phyloP scores from a whole-genome alignment of 30 jellyfish, hydroid and myxozoan species.

The Aurelia aurita region DNA sequence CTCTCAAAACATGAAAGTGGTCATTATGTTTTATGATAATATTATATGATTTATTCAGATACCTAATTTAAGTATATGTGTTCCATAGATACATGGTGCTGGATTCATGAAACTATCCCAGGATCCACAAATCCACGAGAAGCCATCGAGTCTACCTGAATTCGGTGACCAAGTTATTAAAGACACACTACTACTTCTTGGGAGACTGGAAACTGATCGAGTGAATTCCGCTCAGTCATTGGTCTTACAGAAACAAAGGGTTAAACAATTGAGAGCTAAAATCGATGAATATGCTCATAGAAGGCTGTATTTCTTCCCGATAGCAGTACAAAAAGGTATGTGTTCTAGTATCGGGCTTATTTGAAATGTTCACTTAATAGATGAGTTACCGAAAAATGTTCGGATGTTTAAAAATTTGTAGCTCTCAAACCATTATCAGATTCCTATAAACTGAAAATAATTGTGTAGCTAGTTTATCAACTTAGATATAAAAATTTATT shows the following conservation, averaged over 20 bases:
- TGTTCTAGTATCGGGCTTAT: no score
- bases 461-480: no score
- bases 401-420: no score
- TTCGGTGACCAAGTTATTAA: conserved; percentile 45
- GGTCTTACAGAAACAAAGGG: conserved; percentile 66
- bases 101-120: conserved; percentile 12
- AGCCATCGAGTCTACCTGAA: neutral
- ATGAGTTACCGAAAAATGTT: no score
- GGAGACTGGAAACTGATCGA: conserved; percentile 85
- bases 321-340: conserved; percentile 88
- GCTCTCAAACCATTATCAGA: no score
- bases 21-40: no score
- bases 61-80: neutral
- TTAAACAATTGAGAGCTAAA: conserved; percentile 43
- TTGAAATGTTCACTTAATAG: no score
- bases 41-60: no score
- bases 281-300: conserved; percentile 77
- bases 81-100: conserved; percentile 51
- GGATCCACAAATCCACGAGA: neutral
- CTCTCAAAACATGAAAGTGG: no score
- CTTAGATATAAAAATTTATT: no score
- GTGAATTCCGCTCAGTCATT: conserved; percentile 62
- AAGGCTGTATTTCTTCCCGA: conserved; percentile 77
- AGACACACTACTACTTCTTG: conserved; percentile 62
- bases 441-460: no score